phyloP scores from a whole-genome alignment of 2,797 vertebrate genomes.

The Acrossocheilus fasciatus region DNA sequence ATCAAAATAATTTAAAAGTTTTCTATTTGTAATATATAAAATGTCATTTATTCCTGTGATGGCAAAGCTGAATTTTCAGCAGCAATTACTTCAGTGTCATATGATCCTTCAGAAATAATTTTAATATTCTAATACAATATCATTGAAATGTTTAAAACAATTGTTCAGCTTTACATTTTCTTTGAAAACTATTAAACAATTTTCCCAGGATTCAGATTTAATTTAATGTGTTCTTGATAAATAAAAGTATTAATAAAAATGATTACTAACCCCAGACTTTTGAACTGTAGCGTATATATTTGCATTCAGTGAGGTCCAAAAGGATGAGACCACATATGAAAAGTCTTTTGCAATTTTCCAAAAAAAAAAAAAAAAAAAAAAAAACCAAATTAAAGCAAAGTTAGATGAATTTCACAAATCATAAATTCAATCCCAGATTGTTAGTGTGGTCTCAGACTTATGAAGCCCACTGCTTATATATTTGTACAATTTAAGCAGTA shows the following conservation, averaged over 20 bases:
- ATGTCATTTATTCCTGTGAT: neutral
- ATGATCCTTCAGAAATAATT: neutral
- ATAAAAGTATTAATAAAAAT: neutral
- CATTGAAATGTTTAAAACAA: neutral
- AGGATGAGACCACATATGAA: neutral
- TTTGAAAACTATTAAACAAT: neutral
- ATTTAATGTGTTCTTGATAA: neutral
- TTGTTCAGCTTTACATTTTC: neutral
- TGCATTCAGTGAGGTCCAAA: neutral
- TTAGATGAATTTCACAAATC: neutral
- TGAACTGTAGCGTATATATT: neutral
- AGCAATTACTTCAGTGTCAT: neutral
- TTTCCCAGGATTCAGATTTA: too few relatives aligned
- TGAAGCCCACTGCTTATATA: neutral
- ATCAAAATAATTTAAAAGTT: neutral
- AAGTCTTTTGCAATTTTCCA: neutral
- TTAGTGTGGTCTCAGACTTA: neutral
- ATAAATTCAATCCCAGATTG: neutral
- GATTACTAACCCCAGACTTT: neutral
- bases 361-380: neutral
- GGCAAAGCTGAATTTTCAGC: neutral
- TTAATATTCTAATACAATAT: neutral
- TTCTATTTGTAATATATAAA: neutral
- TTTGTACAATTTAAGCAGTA: constrained; percentile 25
- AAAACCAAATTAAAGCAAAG: neutral